Evolutionary conservation across 2,113 vertebrate species (phyloP).

Genomic region (Pogonocichla stellata): DNA sequence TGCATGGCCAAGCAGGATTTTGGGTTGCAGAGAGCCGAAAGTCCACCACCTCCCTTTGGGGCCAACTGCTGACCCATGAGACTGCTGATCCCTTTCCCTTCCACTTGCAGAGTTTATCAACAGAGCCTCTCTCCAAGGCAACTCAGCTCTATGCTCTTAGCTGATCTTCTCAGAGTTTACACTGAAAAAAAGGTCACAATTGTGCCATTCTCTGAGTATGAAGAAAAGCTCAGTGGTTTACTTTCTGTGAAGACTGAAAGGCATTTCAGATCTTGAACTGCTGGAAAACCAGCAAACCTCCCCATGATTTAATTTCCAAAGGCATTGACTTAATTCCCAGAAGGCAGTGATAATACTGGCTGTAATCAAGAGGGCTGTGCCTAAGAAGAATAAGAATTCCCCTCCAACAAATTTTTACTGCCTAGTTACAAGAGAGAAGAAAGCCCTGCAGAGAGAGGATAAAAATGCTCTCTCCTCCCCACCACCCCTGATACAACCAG

Average conservation of each 20-base stretch:
- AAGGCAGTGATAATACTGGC: neutral
- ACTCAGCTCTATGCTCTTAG: neutral
- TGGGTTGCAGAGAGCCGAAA: neutral
- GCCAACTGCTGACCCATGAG: neutral
- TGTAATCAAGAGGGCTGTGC: neutral
- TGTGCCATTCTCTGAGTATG: neutral
- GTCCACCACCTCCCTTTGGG: neutral
- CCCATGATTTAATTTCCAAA: neutral
- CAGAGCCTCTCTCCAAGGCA: neutral
- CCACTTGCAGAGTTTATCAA: neutral
- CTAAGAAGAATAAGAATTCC: neutral
- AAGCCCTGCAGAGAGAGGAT: neutral
- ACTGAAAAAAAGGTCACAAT: neutral
- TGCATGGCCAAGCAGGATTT: neutral
- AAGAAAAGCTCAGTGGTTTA: neutral
- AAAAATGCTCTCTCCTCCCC: neutral
- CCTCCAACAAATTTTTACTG: neutral
- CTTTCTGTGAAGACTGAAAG: neutral
- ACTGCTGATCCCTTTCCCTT: fast-evolving
- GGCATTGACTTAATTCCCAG: neutral
- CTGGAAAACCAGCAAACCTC: neutral
- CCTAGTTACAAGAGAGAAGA: neutral
- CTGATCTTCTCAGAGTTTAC: neutral
- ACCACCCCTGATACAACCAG: neutral
- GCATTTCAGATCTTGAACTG: neutral